Conservation (phyloP, 2,113 vertebrate species). For the Oophaga pumilio region DNA sequence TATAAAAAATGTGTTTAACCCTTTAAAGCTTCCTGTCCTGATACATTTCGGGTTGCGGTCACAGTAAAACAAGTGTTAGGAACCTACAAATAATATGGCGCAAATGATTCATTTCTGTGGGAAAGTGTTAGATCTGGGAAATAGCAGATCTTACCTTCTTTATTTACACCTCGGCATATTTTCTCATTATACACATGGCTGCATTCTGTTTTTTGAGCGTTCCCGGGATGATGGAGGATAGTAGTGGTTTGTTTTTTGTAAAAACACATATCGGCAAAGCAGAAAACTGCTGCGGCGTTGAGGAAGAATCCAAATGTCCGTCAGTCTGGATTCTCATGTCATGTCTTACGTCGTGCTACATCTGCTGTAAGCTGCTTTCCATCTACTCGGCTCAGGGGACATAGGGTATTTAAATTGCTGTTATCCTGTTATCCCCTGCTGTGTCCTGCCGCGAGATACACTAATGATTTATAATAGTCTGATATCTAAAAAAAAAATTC, state of each 20-base stretch:
- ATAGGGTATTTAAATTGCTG: background rate
- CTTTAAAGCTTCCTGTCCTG: too few relatives aligned
- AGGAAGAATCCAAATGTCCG: background rate
- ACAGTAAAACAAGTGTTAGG: background rate
- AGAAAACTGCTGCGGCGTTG: background rate
- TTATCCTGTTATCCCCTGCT: background rate
- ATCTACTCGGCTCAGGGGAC: background rate
- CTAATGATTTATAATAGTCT: constrained; percentile 13
- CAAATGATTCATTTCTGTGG: constrained; percentile 36
- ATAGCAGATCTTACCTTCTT: background rate
- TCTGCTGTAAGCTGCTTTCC: background rate
- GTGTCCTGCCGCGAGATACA: background rate
- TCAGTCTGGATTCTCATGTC: background rate
- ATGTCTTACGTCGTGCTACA: background rate
- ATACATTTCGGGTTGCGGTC: background rate
- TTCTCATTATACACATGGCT: constrained; percentile 17
- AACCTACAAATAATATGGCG: background rate
- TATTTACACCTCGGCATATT: background rate
- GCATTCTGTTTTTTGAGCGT: constrained; percentile 10
- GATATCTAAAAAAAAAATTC: background rate
- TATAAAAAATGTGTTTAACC: too few relatives aligned
- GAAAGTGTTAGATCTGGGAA: background rate
- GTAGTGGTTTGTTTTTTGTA: background rate
- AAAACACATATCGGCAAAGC: background rate
- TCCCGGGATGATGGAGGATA: background rate